These are phyloP conservation scores for Selene dorsalis DNA, from an alignment of 2,797 vertebrate genomes.

Conservation along the genomic window DNA sequence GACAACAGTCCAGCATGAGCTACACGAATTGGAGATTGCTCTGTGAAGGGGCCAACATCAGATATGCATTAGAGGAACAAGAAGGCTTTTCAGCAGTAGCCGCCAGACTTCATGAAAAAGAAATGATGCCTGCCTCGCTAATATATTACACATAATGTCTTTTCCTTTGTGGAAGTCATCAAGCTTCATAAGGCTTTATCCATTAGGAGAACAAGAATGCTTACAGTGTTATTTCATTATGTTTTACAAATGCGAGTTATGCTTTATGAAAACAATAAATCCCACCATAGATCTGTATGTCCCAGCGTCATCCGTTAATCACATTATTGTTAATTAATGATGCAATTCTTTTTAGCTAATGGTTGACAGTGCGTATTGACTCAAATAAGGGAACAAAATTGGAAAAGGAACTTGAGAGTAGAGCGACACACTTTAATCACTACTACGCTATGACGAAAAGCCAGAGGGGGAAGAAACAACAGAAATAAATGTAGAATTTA, in stretches of 20 bases:
- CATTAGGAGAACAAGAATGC: constrained; percentile 69
- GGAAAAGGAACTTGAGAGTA: constrained; percentile 56
- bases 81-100: constrained; percentile 66
- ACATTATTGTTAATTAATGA: constrained; percentile 75
- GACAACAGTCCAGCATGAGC: constrained; percentile 66
- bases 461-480: constrained; percentile 55
- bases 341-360: constrained; percentile 67
- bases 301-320: constrained; percentile 68
- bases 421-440: constrained; percentile 67
- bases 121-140: constrained; percentile 64
- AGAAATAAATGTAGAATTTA: constrained; percentile 74
- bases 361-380: constrained; percentile 65
- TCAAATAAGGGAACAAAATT: constrained; percentile 55
- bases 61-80: constrained; percentile 71
- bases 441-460: constrained; percentile 36
- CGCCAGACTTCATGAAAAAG: constrained; percentile 72
- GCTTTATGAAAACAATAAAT: constrained; percentile 78
- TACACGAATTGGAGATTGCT: constrained; percentile 63
- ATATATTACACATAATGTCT: constrained; percentile 74
- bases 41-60: constrained; percentile 65
- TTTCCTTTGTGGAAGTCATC: constrained; percentile 73
- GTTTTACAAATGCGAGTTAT: constrained; percentile 66
- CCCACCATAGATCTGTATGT: constrained; percentile 59
- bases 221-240: constrained; percentile 73
- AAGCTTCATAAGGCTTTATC: constrained; percentile 70